A percentile compares a stretch with the other conserved stretches of the same genome.
phyloP scores from a whole-genome alignment of 2,113 vertebrate species.

The Apistogramma diplotaenia region DNA sequence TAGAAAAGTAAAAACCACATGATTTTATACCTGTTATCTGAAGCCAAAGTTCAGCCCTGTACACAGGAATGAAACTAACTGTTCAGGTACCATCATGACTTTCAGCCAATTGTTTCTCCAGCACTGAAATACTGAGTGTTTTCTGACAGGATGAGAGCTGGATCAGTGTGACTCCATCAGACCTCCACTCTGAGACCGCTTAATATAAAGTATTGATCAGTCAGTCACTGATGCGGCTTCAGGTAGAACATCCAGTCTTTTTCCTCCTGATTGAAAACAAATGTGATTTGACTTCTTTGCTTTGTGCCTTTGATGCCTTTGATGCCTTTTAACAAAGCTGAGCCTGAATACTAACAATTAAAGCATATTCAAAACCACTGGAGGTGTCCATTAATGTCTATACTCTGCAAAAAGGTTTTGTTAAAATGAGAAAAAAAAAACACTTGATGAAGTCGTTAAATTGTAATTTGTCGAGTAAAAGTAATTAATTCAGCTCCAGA shows the following conservation, averaged over 20 bases:
- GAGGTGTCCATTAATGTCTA: background rate
- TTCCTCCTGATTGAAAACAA: background rate
- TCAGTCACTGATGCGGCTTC: too few species aligned
- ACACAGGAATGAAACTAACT: background rate
- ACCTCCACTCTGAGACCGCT: rapidly evolving
- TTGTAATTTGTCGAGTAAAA: background rate
- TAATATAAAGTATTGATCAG: background rate
- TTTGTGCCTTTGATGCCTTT: background rate
- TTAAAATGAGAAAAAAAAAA: background rate
- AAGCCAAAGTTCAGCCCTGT: too few species aligned
- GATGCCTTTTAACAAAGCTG: background rate
- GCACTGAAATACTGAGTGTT: background rate
- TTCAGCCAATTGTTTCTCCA: too few species aligned
- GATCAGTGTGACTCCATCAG: background rate
- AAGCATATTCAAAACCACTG: slow-evolving; percentile 28
- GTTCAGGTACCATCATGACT: background rate
- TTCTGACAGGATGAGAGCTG: background rate
- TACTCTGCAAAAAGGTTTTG: background rate
- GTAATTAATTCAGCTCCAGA: too few species aligned
- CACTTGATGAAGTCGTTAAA: background rate
- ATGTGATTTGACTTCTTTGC: background rate
- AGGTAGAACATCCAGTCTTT: too few species aligned
- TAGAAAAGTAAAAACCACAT: background rate
- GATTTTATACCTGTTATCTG: too few species aligned
- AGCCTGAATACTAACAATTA: slow-evolving; percentile 30